Percentiles rank a stretch among this genome's conserved stretches.
phyloP scores from a whole-genome alignment of 2,888 invertebrate species.

The Chydorus sphaericus region DNA sequence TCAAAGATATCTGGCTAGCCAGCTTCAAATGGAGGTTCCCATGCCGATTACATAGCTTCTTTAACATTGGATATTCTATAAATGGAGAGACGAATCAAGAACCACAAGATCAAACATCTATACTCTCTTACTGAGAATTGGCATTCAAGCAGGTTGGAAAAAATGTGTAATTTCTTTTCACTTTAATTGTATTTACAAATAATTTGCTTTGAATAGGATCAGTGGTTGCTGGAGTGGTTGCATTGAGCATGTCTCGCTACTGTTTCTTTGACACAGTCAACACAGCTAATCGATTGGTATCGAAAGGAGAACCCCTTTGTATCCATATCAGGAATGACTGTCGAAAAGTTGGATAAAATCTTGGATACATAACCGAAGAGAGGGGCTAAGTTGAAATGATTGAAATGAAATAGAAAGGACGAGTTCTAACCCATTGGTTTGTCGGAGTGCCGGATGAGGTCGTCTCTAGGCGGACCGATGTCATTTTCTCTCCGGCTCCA shows the following conservation, averaged over 20 bases:
- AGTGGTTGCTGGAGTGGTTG: constrained; percentile 86
- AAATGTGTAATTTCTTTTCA: background rate
- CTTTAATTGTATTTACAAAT: background rate
- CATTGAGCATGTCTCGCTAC: constrained; percentile 83
- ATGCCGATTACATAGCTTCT: constrained; percentile 64
- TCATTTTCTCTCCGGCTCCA: constrained; percentile 61
- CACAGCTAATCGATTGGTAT: constrained; percentile 84
- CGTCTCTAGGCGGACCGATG: constrained; percentile 51
- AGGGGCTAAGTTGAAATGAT: constrained; percentile 64
- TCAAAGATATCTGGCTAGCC: too few species aligned
- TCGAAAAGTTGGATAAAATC: constrained; percentile 64
- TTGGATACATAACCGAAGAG: constrained; percentile 67
- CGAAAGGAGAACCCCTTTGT: constrained; percentile 73
- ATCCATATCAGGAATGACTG: constrained; percentile 77
- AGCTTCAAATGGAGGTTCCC: too few species aligned
- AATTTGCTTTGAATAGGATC: constrained; percentile 43
- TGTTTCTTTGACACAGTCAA: constrained; percentile 87
- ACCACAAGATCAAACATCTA: too few species aligned
- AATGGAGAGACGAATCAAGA: too few species aligned
- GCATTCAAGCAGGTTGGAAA: constrained; percentile 47
- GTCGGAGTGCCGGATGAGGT: constrained; percentile 64
- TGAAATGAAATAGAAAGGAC: constrained; percentile 81
- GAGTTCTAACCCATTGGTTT: constrained; percentile 63
- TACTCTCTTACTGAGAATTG: constrained; percentile 75
- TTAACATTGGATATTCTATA: too few species aligned